phyloP scores from a whole-genome alignment of 1,140 invertebrate species.

The Cotesia typhae region DNA sequence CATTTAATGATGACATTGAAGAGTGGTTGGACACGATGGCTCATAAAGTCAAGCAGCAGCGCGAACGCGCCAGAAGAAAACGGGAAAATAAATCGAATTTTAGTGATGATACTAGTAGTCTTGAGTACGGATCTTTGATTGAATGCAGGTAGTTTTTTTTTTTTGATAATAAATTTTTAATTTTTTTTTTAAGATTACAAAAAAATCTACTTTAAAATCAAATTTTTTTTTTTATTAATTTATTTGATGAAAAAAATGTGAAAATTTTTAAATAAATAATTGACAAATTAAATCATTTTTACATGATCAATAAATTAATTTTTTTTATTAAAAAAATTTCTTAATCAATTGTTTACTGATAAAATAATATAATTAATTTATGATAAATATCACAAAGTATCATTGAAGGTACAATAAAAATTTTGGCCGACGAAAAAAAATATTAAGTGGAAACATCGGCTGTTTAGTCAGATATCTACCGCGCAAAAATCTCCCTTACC shows the following conservation, averaged over 20 bases:
- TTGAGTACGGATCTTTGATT: slow-evolving; percentile 40
- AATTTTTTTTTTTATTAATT: neutral
- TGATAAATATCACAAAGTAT: no score
- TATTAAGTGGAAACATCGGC: neutral
- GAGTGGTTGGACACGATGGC: slow-evolving; percentile 51
- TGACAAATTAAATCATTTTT: no score
- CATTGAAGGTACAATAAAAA: no score
- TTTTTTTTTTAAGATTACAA: neutral
- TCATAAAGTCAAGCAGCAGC: slow-evolving; percentile 37
- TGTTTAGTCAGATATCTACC: slow-evolving; percentile 7
- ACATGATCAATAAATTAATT: no score
- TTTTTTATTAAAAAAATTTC: no score
- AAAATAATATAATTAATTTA: no score
- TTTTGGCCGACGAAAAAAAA: neutral
- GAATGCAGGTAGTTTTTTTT: slow-evolving; percentile 45
- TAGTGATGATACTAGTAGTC: neutral
- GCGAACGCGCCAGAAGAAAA: slow-evolving; percentile 33
- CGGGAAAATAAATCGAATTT: slow-evolving; percentile 36
- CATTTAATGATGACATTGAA: slow-evolving; percentile 46
- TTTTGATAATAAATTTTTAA: neutral
- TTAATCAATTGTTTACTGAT: no score
- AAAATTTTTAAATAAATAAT: no score
- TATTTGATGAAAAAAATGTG: no score
- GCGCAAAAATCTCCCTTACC: neutral
- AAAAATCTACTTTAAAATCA: neutral